phyloP scores from a whole-genome alignment of 2,888 invertebrate species.

The Tenthredo notha region DNA sequence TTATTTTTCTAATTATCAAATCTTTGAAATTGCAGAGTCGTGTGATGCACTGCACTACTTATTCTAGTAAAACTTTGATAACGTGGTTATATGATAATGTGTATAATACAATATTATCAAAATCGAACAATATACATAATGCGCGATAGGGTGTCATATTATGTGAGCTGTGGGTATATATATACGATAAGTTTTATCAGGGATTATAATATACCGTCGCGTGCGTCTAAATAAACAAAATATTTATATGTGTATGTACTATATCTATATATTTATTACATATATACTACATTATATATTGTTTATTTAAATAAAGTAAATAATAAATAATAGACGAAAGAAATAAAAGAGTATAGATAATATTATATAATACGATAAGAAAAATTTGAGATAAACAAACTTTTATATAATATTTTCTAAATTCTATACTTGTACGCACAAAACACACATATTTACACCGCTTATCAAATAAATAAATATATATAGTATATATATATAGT shows the following conservation, averaged over 20 bases:
- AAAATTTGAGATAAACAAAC: not conserved
- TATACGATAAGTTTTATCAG: conserved; percentile 1
- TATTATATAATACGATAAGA: not conserved
- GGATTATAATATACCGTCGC: not conserved
- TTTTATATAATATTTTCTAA: not conserved
- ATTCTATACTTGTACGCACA: not conserved
- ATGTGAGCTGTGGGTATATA: not conserved
- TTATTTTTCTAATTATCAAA: conserved; percentile 61
- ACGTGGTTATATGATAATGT: not conserved
- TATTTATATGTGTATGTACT: not conserved
- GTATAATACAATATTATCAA: conserved; percentile 55
- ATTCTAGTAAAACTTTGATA: not conserved
- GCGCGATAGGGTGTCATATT: conserved; percentile 56
- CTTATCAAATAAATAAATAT: not conserved
- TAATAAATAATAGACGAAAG: not conserved
- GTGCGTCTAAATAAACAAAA: not conserved
- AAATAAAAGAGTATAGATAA: not conserved
- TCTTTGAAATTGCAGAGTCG: conserved; percentile 58
- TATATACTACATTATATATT: not conserved
- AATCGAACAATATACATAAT: conserved; percentile 57
- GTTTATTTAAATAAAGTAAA: not conserved
- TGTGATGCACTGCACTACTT: conserved; percentile 44
- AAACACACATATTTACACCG: not conserved
- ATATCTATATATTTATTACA: not conserved
- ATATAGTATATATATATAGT: too few relatives aligned